phyloP scores from a whole-genome alignment of 1,140 invertebrate species.

The Cotesia vestalis region DNA sequence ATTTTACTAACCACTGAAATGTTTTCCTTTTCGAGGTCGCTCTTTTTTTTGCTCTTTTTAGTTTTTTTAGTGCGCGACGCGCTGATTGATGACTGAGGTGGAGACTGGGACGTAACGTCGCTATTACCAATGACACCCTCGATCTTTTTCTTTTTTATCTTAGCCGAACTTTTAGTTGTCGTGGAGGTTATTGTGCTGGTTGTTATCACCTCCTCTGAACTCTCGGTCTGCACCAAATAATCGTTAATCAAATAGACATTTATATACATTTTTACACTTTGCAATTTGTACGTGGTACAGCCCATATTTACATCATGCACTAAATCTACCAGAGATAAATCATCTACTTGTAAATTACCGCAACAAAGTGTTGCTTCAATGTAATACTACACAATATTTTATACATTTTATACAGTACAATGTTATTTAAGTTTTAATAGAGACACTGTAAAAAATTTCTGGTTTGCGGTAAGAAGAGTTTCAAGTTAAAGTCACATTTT shows the following conservation, averaged over 20 bases:
- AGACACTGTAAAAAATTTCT: no score
- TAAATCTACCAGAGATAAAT: not conserved
- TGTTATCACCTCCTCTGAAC: conserved; percentile 60
- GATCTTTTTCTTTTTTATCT: conserved; percentile 65
- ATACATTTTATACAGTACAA: conserved; percentile 23
- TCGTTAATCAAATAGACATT: not conserved
- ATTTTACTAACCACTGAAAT: conserved; percentile 71
- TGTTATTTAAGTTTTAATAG: conserved; percentile 15
- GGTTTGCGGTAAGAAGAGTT: no score
- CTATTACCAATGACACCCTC: conserved; percentile 57
- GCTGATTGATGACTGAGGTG: conserved; percentile 54
- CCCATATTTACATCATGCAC: not conserved
- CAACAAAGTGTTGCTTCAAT: no score
- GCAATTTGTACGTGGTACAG: not conserved
- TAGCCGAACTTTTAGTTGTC: conserved; percentile 44
- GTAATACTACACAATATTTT: not conserved
- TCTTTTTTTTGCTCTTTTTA: conserved; percentile 69
- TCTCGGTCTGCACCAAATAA: conserved; percentile 54
- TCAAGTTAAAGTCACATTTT: no score
- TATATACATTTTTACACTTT: conserved; percentile 6
- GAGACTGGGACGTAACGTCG: conserved; percentile 35
- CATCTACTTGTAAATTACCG: no score
- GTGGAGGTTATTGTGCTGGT: conserved; percentile 48
- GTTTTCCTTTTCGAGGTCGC: conserved; percentile 70
- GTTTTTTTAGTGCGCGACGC: conserved; percentile 68